A percentile compares a stretch with the other conserved stretches of the same genome.
Evolutionary conservation across 2,113 vertebrate species (phyloP).

Genomic region (Theropithecus gelada): DNA sequence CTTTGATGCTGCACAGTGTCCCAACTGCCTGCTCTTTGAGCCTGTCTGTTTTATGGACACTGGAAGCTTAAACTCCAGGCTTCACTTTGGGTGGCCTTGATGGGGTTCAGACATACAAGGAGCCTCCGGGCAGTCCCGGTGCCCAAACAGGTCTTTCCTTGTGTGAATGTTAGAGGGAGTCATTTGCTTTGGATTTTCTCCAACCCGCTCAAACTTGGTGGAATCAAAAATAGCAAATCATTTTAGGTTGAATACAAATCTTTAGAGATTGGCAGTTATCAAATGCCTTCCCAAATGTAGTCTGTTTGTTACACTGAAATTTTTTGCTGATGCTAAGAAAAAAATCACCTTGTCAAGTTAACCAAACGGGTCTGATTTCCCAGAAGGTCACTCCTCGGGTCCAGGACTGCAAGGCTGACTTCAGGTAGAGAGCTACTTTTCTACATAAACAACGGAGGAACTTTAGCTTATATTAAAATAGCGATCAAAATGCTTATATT

Average conservation of each 20-base stretch:
- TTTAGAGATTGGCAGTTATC: neutral
- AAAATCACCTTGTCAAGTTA: neutral
- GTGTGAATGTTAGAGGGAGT: neutral
- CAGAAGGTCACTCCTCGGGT: neutral
- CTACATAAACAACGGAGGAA: neutral
- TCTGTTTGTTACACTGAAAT: neutral
- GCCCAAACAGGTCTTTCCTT: too few species aligned
- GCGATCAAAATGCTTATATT: neutral
- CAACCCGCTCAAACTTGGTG: neutral
- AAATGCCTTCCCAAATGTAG: neutral
- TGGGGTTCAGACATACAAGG: neutral
- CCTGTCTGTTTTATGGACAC: neutral
- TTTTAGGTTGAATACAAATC: too few species aligned
- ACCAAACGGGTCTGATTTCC: neutral
- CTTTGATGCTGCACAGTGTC: fast-evolving
- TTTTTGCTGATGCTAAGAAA: neutral
- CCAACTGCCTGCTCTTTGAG: neutral
- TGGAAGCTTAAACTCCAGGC: neutral
- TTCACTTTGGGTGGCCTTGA: neutral
- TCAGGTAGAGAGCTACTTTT: neutral
- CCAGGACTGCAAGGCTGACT: neutral
- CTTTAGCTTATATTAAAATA: neutral
- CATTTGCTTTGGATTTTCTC: neutral
- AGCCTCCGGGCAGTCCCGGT: neutral
- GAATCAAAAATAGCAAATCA: neutral